Evolutionary conservation across 2,113 vertebrate genomes (phyloP), one percentile per base, ranked within the genome.

Genomic region (Heteronetta atricapilla): DNA sequence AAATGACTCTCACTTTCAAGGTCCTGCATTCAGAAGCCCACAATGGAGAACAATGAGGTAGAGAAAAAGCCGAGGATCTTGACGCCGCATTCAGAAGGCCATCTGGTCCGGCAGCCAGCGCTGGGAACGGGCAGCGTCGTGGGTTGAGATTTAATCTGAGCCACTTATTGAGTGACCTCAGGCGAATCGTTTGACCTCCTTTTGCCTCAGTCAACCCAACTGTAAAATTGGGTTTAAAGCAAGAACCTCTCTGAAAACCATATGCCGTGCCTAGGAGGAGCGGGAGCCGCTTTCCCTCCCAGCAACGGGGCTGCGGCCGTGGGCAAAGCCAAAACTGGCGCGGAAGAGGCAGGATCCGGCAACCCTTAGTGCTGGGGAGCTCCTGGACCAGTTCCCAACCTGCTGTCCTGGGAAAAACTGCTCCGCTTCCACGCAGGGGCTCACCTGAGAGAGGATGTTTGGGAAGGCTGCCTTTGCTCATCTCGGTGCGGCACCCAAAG

Each of bases 101-200:
- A 98, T 98, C 98, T 98, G 98, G 97, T 94, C 97, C 3, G 85
- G 97, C 86, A 82, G 97, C 96, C 97, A 97, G 98, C 94, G 97
- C 97, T 98, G 97, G 98, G 98, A 98, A 98, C 97, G 63, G 97
- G 97, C 97, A 95, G 94, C 84, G 2, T 56, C 87, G 29, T 93
- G 95, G 93, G 96, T 55, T 94, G 95, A 94, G 97, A 95, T 96
- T 97, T 96, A 96, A 97, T 97, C 94, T 66, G 81, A 97, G 97
- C 95, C 95, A 97, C 96, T 96, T 97, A 96, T 85, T 88, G 93
- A 95, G 90, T 83, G 94, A 96, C 89, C 97, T 92, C 88, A 92
- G 92, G 95, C 92, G 84, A 96, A 94, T 93, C 96, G 56, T 91
- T 96, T 96, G 95, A 97, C 96, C 91, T 94, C 89, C 93, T 93